Conservation (phyloP, 2,113 vertebrate genomes). For the Hypocryptadius cinnamomeus region DNA sequence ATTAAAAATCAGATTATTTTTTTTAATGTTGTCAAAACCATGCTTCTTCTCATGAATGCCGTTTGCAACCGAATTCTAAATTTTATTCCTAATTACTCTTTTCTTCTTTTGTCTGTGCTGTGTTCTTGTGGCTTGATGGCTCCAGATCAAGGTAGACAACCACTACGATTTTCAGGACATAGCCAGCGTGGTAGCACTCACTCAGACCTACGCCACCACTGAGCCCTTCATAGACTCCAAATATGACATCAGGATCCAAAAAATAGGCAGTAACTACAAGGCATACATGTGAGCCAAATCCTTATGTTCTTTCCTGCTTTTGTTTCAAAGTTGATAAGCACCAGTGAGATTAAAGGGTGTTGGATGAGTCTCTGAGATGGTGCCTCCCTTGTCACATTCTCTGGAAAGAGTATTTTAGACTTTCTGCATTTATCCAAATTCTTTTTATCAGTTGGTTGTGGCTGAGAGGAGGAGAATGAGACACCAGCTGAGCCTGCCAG, state of each 20-base stretch:
- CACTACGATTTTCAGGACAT: constrained; percentile 99
- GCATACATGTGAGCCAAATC: constrained; percentile 90
- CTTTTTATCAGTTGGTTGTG: neutral
- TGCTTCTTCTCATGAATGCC: neutral
- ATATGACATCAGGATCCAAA: constrained; percentile 98
- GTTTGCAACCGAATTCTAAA: neutral
- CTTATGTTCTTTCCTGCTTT: constrained; percentile 10
- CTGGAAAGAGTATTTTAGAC: neutral
- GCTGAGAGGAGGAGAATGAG: neutral
- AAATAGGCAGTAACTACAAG: constrained; percentile 96
- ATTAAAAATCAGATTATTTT: neutral
- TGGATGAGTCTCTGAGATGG: neutral
- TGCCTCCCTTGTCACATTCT: neutral
- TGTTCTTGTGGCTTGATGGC: constrained; percentile 10
- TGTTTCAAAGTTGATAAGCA: neutral
- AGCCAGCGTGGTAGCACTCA: constrained; percentile 96
- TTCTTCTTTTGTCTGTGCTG: constrained; percentile 22
- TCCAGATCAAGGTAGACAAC: constrained; percentile 96
- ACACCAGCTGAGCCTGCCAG: neutral
- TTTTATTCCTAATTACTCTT: constrained; percentile 12
- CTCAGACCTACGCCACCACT: constrained; percentile 95
- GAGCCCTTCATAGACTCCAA: constrained; percentile 97
- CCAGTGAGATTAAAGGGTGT: neutral
- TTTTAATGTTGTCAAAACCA: neutral
- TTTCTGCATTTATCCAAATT: neutral